These are phyloP conservation scores for Xyliphius kryptos DNA, from an alignment of 2,113 vertebrate species.

Conservation along the genomic window DNA sequence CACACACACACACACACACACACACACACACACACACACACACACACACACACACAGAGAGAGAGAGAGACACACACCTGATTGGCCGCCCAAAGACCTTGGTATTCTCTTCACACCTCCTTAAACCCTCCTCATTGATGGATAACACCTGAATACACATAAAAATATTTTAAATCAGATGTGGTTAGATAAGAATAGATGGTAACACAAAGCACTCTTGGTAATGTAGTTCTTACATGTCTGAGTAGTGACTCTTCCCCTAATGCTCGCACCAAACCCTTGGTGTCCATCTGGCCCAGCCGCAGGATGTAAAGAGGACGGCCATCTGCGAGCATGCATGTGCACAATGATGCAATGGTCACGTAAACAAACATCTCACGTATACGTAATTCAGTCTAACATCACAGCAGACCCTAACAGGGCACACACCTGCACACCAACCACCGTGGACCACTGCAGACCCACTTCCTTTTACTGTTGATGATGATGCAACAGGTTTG, in stretches of 20 bases:
- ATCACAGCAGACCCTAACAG: no score
- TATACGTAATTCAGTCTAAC: no score
- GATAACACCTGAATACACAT: slow-evolving; percentile 74
- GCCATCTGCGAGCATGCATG: slow-evolving; percentile 68
- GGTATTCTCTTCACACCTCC: slow-evolving; percentile 88
- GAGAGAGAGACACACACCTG: no score
- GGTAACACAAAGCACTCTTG: no score
- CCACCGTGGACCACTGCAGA: no score
- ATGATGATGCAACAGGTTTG: no score
- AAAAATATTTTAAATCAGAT: neutral
- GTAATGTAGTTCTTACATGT: slow-evolving; percentile 76
- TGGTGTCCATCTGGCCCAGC: slow-evolving; percentile 96
- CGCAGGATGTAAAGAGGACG: slow-evolving; percentile 86
- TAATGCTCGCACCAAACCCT: slow-evolving; percentile 84
- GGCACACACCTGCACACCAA: no score
- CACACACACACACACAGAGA: slow-evolving; percentile 4
- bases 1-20: slow-evolving; percentile 21
- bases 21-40: slow-evolving; percentile 2
- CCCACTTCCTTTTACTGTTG: no score
- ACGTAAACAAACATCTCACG: no score
- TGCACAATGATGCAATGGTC: neutral
- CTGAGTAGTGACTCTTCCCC: slow-evolving; percentile 86
- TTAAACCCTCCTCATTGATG: slow-evolving; percentile 91
- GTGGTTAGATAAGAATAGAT: neutral
- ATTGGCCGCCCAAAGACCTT: slow-evolving; percentile 88